phyloP scores from a whole-genome alignment of 2,113 vertebrate species.

The Fregetta grallaria region DNA sequence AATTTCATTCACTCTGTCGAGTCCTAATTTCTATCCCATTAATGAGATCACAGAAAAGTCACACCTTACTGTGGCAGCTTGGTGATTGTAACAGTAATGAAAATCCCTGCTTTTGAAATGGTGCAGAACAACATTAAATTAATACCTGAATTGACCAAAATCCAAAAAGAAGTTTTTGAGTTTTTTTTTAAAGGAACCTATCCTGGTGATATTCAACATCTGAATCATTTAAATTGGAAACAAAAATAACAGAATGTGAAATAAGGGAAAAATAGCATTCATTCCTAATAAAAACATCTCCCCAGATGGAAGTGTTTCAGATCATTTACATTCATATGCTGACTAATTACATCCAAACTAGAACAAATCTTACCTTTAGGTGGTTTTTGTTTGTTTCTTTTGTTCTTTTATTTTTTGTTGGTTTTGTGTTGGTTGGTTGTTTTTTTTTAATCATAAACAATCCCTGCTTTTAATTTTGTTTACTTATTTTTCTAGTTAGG shows the following conservation, averaged over 20 bases:
- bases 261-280: background rate
- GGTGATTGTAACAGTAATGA: background rate
- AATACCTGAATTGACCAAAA: background rate
- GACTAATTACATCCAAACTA: constrained; percentile 17
- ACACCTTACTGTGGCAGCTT: background rate
- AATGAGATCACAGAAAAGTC: background rate
- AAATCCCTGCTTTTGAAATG: background rate
- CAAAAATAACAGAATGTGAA: background rate
- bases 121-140: background rate
- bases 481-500: background rate
- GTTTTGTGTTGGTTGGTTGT: background rate
- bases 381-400: background rate
- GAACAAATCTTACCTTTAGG: background rate
- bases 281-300: background rate
- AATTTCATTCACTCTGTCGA: background rate
- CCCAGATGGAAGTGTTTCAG: constrained; percentile 37
- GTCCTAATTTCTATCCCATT: background rate
- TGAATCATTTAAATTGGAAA: background rate
- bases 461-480: background rate
- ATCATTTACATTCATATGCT: background rate
- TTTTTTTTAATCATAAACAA: background rate
- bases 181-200: background rate
- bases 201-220: background rate
- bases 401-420: background rate
- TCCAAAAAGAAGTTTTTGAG: background rate